A percentile compares a stretch with the other conserved stretches of the same genome.
Evolutionary conservation across 2,113 vertebrate genomes (phyloP).

Genomic region (Saccopteryx bilineata): DNA sequence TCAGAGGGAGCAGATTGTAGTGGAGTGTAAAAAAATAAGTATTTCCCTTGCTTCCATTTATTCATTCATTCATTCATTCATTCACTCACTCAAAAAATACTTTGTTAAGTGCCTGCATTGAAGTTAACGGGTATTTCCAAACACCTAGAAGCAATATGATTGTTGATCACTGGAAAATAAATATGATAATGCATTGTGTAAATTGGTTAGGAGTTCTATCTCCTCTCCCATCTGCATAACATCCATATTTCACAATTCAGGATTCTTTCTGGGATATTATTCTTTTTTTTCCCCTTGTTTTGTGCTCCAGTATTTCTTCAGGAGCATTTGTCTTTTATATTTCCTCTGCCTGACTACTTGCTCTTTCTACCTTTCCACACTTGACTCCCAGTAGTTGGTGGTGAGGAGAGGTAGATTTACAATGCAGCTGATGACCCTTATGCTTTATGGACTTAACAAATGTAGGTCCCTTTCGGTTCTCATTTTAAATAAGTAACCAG

Average conservation of each 20-base stretch:
- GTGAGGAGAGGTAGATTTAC: constrained; percentile 46
- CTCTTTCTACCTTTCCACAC: neutral
- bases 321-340: constrained; percentile 25
- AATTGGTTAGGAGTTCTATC: constrained; percentile 47
- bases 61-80: neutral
- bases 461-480: constrained; percentile 33
- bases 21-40: constrained; percentile 51
- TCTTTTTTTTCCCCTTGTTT: constrained; percentile 39
- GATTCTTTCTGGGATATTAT: constrained; percentile 46
- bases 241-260: constrained; percentile 59
- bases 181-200: constrained; percentile 44
- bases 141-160: constrained; percentile 44
- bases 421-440: neutral
- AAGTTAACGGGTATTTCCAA: constrained; percentile 43
- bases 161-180: constrained; percentile 60
- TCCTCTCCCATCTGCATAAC: neutral
- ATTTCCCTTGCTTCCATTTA: constrained; percentile 43
- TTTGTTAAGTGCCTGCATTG: constrained; percentile 61
- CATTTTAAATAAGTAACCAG: constrained; percentile 41
- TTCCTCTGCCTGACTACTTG: constrained; percentile 20
- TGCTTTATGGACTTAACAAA: constrained; percentile 8
- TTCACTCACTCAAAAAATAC: constrained; percentile 52
- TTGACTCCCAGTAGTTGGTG: constrained; percentile 52
- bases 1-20: constrained; percentile 28
- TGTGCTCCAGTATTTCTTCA: constrained; percentile 33